phyloP scores from a whole-genome alignment of 2,113 vertebrate species.

The Rhadina sibilatrix region DNA sequence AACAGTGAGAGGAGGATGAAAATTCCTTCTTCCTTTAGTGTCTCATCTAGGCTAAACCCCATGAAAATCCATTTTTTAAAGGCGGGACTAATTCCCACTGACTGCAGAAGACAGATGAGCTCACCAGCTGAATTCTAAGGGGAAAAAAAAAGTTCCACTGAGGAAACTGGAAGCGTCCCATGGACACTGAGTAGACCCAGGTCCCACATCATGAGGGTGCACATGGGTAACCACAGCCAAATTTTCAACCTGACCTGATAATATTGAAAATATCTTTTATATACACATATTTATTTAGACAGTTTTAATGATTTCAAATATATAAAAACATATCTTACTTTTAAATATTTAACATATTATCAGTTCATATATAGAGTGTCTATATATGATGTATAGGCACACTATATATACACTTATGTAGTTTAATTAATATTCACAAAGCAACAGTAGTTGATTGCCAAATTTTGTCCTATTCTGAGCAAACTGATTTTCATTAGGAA shows the following conservation, averaged over 20 bases:
- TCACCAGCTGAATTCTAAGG: background rate
- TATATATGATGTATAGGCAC: background rate
- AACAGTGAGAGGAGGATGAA: background rate
- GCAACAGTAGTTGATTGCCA: background rate
- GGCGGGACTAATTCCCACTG: background rate
- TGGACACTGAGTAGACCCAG: background rate
- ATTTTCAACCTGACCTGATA: background rate
- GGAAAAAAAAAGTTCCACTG: fast-evolving
- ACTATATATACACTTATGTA: background rate
- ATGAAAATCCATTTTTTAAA: background rate
- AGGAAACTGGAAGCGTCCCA: background rate
- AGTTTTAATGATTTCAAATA: too few species aligned
- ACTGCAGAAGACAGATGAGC: background rate
- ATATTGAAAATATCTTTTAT: background rate
- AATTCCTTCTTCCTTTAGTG: background rate
- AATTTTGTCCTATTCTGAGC: background rate
- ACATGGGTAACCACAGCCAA: background rate
- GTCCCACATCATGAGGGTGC: background rate
- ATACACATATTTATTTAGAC: background rate
- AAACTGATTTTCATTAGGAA: background rate
- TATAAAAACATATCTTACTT: background rate
- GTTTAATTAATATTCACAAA: background rate
- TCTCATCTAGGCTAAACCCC: background rate
- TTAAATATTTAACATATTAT: background rate
- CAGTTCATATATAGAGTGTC: too few species aligned